Evolutionary conservation across 2,113 vertebrate genomes (phyloP), one percentile per base, ranked within the genome.

Genomic region (Anseranas semipalmata): DNA sequence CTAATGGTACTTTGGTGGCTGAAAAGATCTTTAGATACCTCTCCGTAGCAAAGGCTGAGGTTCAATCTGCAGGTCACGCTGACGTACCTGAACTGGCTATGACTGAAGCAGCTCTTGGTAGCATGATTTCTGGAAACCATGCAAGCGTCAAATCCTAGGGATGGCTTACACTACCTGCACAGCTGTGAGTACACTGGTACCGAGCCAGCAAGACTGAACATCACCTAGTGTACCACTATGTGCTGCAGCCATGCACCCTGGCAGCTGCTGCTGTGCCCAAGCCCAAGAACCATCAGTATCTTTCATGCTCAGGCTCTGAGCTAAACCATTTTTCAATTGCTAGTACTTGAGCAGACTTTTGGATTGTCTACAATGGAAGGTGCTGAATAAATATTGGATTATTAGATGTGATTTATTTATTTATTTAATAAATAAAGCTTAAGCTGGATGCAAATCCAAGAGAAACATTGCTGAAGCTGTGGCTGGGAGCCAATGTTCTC

Each of bases 221-320:
- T 30, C 65, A 50, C 50, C 19, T 1, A 20, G 9, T 6, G 5
- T 1, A 50, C 19, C 52, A 8, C 33, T 1, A 3, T 1, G 25
- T 14, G 78, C 79, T 17, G 30, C 60, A n/a, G 76, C 41, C 45
- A 1, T 1, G 20, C 20, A 24, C 20, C 59, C n/a, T 79, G 15
- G 50, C 0, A 9, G 50, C 43, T 6, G 7, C 75, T 25, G 39
- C 55, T 45, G 35, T 28, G 25, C 7, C 28, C 58, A 8, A 63
- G 68, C 74, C 62, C 62, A 16, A 50, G 19, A 72, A 32, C 39
- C 7, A 1, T 12, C 41, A 39, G 53, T 2, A 32, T 16, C 37
- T 35, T 52, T 28, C 48, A 56, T 30, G 37, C 18, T 56, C 35
- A 67, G 46, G 52, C 52, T 67, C 46, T 21, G 13, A 81, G 75